Evolutionary conservation across 2,113 vertebrate genomes (phyloP).

Genomic region (Rhombomys opimus): DNA sequence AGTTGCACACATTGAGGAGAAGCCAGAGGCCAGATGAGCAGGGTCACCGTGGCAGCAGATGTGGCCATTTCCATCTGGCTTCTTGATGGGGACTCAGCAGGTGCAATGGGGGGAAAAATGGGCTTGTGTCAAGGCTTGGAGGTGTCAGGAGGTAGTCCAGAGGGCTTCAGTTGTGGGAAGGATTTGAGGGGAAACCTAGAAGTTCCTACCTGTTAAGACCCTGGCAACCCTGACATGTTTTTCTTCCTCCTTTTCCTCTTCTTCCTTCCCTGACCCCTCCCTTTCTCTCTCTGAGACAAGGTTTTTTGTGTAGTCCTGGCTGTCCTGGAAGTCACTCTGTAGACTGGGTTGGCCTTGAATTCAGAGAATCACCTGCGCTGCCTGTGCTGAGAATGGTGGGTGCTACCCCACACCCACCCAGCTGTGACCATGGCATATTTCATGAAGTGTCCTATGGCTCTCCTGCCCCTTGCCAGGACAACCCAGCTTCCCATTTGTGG

Average conservation of each 20-base stretch:
- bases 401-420: not conserved
- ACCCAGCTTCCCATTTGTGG: not conserved
- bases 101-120: not conserved
- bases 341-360: not conserved
- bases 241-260: not conserved
- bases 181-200: not conserved
- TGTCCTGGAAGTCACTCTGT: not conserved
- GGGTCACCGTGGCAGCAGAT: not conserved
- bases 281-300: no score
- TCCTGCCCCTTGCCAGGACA: not conserved
- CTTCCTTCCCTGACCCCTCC: no score
- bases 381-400: not conserved
- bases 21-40: not conserved
- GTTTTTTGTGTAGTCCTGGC: not conserved
- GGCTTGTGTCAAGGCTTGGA: not conserved
- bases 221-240: not conserved
- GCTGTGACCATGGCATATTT: not conserved
- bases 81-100: conserved; percentile 11
- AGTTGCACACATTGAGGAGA: not conserved
- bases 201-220: not conserved
- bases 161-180: not conserved
- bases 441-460: not conserved
- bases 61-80: conserved; percentile 29
- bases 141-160: not conserved
- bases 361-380: not conserved